Conservation (phyloP, 2,888 invertebrate species). For the Trilocha varians region DNA sequence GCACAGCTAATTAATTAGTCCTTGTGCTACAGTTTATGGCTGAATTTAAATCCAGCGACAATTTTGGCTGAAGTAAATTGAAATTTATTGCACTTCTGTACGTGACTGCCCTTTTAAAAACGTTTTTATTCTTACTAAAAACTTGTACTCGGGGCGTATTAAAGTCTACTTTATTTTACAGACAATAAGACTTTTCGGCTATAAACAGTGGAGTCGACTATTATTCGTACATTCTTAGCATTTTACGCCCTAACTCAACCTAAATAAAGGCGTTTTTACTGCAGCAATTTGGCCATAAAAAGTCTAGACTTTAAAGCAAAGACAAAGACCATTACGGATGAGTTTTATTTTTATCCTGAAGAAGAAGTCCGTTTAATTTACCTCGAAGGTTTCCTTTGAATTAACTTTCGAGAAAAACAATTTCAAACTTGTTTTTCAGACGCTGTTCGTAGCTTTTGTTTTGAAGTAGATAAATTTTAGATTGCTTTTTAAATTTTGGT, state of each 20-base stretch:
- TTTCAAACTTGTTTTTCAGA: constrained; percentile 30
- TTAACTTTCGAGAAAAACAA: constrained; percentile 45
- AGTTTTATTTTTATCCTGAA: constrained; percentile 28
- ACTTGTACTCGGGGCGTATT: neutral
- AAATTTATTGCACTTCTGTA: too few species aligned
- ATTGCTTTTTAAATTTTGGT: constrained; percentile 34
- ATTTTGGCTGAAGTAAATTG: too few species aligned
- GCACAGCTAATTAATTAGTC: too few species aligned
- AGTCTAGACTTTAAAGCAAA: constrained; percentile 6
- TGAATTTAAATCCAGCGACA: too few species aligned
- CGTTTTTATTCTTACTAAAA: too few species aligned
- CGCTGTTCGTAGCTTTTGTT: too few species aligned
- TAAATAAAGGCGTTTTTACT: neutral
- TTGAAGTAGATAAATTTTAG: constrained; percentile 6
- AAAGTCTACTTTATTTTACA: neutral
- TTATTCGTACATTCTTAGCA: neutral
- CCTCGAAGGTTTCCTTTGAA: constrained; percentile 35
- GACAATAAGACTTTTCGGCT: neutral
- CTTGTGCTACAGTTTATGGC: too few species aligned
- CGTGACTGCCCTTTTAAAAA: too few species aligned
- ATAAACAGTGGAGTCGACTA: constrained; percentile 6
- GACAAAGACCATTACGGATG: constrained; percentile 21
- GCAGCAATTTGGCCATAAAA: neutral
- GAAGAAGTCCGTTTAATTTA: constrained; percentile 36
- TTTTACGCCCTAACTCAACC: neutral